These are phyloP conservation scores for Coelopa frigida DNA, from an alignment of 1,140 invertebrate species.

Conservation along the genomic window DNA sequence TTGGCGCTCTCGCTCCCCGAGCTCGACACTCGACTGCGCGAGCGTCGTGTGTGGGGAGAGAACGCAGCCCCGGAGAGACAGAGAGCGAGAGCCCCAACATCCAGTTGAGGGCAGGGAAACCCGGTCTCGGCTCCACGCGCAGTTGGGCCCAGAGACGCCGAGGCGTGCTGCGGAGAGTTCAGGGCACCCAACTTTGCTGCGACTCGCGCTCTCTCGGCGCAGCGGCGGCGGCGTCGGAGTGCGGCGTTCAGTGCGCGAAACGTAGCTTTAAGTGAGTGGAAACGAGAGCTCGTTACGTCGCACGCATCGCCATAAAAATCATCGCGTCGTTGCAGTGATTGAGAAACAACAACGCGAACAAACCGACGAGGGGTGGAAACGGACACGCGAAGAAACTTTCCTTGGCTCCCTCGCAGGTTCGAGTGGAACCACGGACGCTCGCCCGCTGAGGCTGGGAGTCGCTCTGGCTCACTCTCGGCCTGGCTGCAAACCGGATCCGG, in stretches of 20 bases:
- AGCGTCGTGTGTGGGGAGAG: neutral
- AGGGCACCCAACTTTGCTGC: too few relatives aligned
- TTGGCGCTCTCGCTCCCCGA: slow-evolving; percentile 13
- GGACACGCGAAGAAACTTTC: too few relatives aligned
- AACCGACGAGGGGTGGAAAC: slow-evolving; percentile 1
- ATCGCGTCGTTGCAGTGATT: slow-evolving; percentile 41
- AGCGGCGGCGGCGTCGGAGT: slow-evolving; percentile 42
- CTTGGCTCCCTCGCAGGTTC: too few relatives aligned
- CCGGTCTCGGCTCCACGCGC: too few relatives aligned
- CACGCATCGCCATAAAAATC: slow-evolving; percentile 46
- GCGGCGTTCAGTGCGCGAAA: slow-evolving; percentile 44
- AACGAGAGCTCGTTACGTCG: slow-evolving; percentile 46
- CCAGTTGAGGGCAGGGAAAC: too few relatives aligned
- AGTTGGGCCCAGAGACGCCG: too few relatives aligned
- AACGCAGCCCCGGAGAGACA: neutral
- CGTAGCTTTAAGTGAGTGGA: slow-evolving; percentile 46
- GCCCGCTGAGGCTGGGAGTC: too few relatives aligned
- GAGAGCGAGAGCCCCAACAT: too few relatives aligned
- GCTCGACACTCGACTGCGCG: slow-evolving; percentile 8
- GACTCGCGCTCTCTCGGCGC: too few relatives aligned
- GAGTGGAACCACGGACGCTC: too few relatives aligned
- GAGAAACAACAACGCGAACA: slow-evolving; percentile 28
- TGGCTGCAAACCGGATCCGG: neutral
- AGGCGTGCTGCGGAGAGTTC: too few relatives aligned
- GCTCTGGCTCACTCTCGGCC: slow-evolving; percentile 5